A percentile compares a stretch with the other conserved stretches of the same genome.
Conservation (phyloP, 2,113 vertebrate species). For the Percina caprodes region DNA sequence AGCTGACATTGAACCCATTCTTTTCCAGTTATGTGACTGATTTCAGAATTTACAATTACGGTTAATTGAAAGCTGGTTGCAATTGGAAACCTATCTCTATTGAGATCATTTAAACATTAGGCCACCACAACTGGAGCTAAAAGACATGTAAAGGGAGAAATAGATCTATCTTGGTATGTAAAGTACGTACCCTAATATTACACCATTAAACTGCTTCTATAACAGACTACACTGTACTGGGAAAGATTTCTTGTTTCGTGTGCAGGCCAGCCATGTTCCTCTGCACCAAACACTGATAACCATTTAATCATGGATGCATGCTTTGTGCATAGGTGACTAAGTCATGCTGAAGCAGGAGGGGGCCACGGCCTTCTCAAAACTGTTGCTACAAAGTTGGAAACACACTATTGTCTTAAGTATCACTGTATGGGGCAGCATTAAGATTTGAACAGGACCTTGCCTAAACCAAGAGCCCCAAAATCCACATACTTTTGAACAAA, state of each 20-base stretch:
- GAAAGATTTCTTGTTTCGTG: neutral
- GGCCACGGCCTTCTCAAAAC: neutral
- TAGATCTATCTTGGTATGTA: neutral
- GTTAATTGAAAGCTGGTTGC: neutral
- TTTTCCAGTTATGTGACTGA: neutral
- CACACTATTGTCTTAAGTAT: neutral
- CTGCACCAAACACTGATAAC: neutral
- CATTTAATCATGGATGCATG: neutral
- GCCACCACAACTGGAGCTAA: neutral
- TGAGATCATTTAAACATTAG: neutral
- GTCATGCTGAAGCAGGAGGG: neutral
- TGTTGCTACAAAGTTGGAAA: neutral
- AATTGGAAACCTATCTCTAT: too few species aligned
- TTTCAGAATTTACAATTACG: neutral
- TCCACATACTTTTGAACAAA: neutral
- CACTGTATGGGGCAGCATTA: neutral
- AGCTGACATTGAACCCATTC: slow-evolving; percentile 34
- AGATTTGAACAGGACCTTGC: neutral
- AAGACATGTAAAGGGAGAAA: neutral
- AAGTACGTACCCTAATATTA: neutral
- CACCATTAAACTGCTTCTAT: neutral
- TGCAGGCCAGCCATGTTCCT: neutral
- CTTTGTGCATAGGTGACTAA: neutral
- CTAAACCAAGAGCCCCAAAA: neutral
- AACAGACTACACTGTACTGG: neutral